A percentile compares a stretch with the other conserved stretches of the same genome.
These are phyloP conservation scores for Danaus melanippus DNA, from an alignment of 1,140 invertebrate species.

Conservation along the genomic window DNA sequence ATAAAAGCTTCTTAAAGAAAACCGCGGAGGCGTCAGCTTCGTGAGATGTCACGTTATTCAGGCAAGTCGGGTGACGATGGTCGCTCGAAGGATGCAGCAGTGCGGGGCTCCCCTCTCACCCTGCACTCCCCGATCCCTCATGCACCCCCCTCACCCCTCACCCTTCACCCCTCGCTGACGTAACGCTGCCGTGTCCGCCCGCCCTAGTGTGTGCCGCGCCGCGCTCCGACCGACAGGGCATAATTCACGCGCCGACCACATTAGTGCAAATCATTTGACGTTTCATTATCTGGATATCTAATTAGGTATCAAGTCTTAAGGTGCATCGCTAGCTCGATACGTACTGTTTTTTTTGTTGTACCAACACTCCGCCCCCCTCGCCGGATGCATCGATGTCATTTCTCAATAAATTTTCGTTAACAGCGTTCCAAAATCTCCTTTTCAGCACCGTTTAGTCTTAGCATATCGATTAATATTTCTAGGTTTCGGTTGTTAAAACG, in stretches of 20 bases:
- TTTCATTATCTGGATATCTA: constrained; percentile 53
- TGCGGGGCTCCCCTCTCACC: constrained; percentile 38
- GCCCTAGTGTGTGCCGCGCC: constrained; percentile 70
- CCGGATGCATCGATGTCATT: constrained; percentile 58
- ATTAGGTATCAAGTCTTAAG: constrained; percentile 50
- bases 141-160: constrained; percentile 18
- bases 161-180: constrained; percentile 59
- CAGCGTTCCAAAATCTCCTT: constrained; percentile 49
- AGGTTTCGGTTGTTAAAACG: constrained; percentile 17
- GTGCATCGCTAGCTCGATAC: constrained; percentile 47
- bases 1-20: background rate
- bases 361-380: constrained; percentile 38
- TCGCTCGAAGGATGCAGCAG: constrained; percentile 61
- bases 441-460: constrained; percentile 32
- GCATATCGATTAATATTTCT: constrained; percentile 29
- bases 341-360: constrained; percentile 24
- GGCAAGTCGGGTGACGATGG: constrained; percentile 46
- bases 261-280: constrained; percentile 61
- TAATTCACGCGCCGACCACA: constrained; percentile 48
- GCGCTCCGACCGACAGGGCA: constrained; percentile 53
- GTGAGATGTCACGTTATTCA: constrained; percentile 53
- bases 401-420: constrained; percentile 47
- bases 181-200: constrained; percentile 64
- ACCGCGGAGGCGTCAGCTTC: constrained; percentile 25
- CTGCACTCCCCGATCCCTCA: constrained; percentile 4